These are phyloP conservation scores for Lycocerus yunnanus DNA, from an alignment of 2,888 invertebrate genomes.

Conservation along the genomic window DNA sequence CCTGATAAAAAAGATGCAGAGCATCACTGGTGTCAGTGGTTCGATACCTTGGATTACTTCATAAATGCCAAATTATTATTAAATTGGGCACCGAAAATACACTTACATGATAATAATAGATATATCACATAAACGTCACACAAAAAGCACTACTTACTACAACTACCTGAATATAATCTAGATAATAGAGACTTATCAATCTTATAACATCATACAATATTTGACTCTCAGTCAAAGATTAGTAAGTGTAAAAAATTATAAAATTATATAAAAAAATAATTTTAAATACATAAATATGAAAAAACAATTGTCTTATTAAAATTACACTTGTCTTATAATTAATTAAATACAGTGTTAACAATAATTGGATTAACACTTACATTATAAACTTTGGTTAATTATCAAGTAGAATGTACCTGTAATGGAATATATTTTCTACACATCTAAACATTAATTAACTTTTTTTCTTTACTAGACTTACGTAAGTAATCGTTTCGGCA, in stretches of 20 bases:
- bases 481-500: neutral
- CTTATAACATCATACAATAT: slow-evolving; percentile 46
- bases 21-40: slow-evolving; percentile 14
- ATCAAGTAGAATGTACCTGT: slow-evolving; percentile 47
- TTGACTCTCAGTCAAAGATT: slow-evolving; percentile 44
- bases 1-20: slow-evolving; percentile 17
- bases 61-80: slow-evolving; percentile 33
- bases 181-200: slow-evolving; percentile 49
- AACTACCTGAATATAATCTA: slow-evolving; percentile 52
- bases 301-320: slow-evolving; percentile 41
- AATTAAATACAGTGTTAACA: slow-evolving; percentile 41
- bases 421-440: slow-evolving; percentile 14
- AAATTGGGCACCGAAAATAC: slow-evolving; percentile 37
- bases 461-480: neutral
- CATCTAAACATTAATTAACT: neutral
- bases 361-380: slow-evolving; percentile 40
- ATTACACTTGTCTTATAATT: slow-evolving; percentile 47
- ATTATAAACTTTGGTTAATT: slow-evolving; percentile 51
- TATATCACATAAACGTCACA: slow-evolving; percentile 60
- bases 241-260: slow-evolving; percentile 51
- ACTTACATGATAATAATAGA: slow-evolving; percentile 44
- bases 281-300: slow-evolving; percentile 46
- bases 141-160: slow-evolving; percentile 57
- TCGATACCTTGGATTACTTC: slow-evolving; percentile 32
- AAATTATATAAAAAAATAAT: slow-evolving; percentile 51